Evolutionary conservation across 2,113 vertebrate genomes (phyloP).

Genomic region (Cololabis saira): DNA sequence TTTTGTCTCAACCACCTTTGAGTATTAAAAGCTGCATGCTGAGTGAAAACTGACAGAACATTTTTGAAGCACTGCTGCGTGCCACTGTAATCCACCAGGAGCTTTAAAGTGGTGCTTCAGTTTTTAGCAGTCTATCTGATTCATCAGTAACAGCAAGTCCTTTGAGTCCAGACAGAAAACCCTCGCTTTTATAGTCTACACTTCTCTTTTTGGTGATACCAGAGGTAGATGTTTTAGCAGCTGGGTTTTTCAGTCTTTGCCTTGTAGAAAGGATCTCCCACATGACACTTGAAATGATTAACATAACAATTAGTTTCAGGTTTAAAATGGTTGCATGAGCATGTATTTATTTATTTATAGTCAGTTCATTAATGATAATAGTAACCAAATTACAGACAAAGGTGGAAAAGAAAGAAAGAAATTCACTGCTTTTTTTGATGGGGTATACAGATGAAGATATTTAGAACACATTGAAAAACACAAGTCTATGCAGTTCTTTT

Average conservation of each 20-base stretch:
- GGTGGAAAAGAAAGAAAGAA: not conserved
- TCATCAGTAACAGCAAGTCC: slow-evolving; percentile 57
- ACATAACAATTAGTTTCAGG: slow-evolving; percentile 20
- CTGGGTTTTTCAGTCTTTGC: not conserved
- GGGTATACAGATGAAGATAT: not conserved
- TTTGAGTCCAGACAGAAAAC: slow-evolving; percentile 54
- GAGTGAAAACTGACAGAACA: slow-evolving; percentile 58
- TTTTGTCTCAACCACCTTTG: slow-evolving; percentile 60
- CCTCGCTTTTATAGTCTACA: slow-evolving; percentile 14
- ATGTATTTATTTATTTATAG: not conserved
- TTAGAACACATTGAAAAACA: not conserved
- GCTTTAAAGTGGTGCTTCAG: slow-evolving; percentile 51
- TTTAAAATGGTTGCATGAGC: slow-evolving; percentile 2
- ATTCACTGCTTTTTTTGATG: no score
- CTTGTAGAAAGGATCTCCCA: not conserved
- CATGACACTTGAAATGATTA: not conserved
- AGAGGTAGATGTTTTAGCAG: slow-evolving; percentile 35
- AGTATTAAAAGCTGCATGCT: slow-evolving; percentile 67
- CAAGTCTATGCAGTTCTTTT: no score
- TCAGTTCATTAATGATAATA: no score
- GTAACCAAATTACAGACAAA: no score
- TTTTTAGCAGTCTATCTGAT: slow-evolving; percentile 61
- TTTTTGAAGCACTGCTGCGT: slow-evolving; percentile 50
- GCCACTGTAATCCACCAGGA: slow-evolving; percentile 50
- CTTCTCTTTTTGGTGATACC: not conserved